Conservation (phyloP, 2,113 vertebrate genomes). For the Ciconia stormi region DNA sequence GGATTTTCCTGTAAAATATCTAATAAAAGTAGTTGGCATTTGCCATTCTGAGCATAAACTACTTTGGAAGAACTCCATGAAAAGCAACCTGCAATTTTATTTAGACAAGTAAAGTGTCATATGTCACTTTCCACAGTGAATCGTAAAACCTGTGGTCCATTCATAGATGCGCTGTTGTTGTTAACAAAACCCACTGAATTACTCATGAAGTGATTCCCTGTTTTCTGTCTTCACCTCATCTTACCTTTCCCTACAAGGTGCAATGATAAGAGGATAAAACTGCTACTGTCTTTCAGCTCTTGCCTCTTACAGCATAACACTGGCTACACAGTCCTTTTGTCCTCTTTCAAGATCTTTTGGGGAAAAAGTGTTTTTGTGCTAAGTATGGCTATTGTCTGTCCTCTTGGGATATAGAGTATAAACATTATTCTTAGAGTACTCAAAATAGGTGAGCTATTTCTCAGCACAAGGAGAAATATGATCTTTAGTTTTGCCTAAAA, state of each 20-base stretch:
- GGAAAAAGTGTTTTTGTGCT: not conserved
- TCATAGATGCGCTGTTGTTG: not conserved
- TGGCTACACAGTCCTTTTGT: not conserved
- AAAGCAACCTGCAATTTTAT: not conserved
- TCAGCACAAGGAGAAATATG: not conserved
- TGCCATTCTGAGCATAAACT: not conserved
- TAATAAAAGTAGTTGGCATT: not conserved
- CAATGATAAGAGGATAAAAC: not conserved
- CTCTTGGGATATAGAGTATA: not conserved
- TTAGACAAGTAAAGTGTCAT: not conserved
- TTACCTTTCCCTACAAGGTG: not conserved
- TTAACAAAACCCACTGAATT: not conserved
- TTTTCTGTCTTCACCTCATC: not conserved
- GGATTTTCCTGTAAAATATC: not conserved
- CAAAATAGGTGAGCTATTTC: not conserved
- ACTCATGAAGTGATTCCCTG: not conserved
- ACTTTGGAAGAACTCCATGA: not conserved
- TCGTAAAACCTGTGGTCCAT: not conserved
- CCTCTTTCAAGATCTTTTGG: not conserved
- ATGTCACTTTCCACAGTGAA: not conserved
- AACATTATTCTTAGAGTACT: not conserved
- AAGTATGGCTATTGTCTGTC: not conserved
- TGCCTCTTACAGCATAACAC: not conserved
- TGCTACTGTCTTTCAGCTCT: not conserved
- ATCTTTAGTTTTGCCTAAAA: not conserved